Conservation (phyloP, 1,140 invertebrate species). For the Drosophila ambigua region DNA sequence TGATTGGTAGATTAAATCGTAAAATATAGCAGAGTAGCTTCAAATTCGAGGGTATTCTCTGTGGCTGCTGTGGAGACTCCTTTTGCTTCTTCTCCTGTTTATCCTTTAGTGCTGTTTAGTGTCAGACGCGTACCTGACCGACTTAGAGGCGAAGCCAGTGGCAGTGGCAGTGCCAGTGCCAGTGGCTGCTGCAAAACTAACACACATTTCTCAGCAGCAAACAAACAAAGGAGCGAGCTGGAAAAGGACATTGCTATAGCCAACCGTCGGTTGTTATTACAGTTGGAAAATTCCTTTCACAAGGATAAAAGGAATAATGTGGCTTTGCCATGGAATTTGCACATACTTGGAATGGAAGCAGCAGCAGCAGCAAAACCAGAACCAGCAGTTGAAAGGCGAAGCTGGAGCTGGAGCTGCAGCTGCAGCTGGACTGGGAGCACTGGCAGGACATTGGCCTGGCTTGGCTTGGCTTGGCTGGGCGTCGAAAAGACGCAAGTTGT, state of each 20-base stretch:
- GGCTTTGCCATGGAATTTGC: conserved; percentile 82
- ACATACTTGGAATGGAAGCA: conserved; percentile 66
- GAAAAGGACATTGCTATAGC: conserved; percentile 41
- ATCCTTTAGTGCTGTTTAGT: conserved; percentile 12
- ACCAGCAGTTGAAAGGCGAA: conserved; percentile 20
- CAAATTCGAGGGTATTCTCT: conserved; percentile 6
- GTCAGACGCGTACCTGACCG: conserved; percentile 55
- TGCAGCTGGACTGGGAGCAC: background rate
- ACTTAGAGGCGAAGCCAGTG: conserved; percentile 47
- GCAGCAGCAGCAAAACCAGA: background rate
- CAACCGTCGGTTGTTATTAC: conserved; percentile 71
- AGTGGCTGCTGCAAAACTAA: conserved; percentile 15
- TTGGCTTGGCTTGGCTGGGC: conserved; percentile 38
- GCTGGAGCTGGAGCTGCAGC: background rate
- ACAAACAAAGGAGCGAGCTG: conserved; percentile 41
- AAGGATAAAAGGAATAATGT: conserved; percentile 82
- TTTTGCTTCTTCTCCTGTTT: conserved; percentile 14
- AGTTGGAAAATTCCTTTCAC: conserved; percentile 78
- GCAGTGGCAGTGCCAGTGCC: conserved; percentile 1
- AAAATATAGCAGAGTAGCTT: too few relatives aligned
- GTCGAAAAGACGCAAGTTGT: conserved; percentile 78
- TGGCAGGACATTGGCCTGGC: conserved; percentile 14
- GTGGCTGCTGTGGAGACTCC: background rate
- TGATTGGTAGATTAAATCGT: too few relatives aligned
- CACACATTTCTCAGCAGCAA: conserved; percentile 45